Percentiles rank a stretch among this genome's conserved stretches.
Conservation (phyloP, 2,888 invertebrate genomes). For the Stenurella melanura region DNA sequence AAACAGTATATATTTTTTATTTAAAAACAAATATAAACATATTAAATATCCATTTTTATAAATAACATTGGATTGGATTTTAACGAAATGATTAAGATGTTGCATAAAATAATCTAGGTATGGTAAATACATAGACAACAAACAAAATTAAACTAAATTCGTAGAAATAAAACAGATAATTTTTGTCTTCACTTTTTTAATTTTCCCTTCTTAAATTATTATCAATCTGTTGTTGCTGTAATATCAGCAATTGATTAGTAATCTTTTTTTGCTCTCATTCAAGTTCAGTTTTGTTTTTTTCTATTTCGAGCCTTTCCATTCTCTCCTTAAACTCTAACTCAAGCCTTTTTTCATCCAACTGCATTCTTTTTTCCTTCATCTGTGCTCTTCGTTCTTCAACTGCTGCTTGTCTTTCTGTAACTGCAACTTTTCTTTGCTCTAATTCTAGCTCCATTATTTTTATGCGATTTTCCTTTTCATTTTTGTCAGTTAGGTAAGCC, state of each 20-base stretch:
- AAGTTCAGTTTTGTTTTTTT: not conserved
- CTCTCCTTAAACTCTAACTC: not conserved
- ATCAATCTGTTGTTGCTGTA: no score
- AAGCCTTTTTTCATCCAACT: not conserved
- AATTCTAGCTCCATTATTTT: constrained; percentile 32
- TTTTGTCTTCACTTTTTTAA: no score
- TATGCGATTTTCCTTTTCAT: constrained; percentile 21
- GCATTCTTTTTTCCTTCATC: not conserved
- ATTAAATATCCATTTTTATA: no score
- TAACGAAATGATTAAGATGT: no score
- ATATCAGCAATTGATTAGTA: not conserved
- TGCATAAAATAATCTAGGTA: no score
- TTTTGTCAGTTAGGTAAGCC: constrained; percentile 23
- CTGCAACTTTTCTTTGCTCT: constrained; percentile 19
- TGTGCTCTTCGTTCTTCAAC: not conserved
- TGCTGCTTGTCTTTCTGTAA: constrained; percentile 12
- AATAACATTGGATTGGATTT: no score
- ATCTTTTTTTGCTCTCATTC: not conserved
- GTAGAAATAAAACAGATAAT: no score
- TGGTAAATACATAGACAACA: no score
- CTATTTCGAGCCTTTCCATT: not conserved
- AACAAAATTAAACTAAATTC: no score
- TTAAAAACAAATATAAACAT: no score
- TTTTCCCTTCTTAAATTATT: no score
- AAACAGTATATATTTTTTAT: no score